Evolutionary conservation across 2,113 vertebrate species (phyloP).

Genomic region (Rhabdomys dilectus): DNA sequence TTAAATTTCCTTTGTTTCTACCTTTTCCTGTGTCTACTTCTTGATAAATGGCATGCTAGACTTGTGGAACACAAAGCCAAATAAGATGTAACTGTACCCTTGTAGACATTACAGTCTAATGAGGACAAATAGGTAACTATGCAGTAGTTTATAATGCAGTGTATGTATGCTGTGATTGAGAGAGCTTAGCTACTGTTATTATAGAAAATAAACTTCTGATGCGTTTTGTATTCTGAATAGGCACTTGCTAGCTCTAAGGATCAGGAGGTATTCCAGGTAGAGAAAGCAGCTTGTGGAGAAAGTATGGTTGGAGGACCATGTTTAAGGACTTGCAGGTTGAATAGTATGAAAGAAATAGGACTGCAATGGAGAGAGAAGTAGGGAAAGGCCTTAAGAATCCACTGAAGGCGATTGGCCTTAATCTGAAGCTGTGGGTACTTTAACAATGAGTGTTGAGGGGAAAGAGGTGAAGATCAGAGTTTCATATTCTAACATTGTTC

Average conservation of each 20-base stretch:
- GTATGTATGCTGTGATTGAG: not conserved
- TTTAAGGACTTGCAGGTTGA: not conserved
- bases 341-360: not conserved
- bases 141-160: not conserved
- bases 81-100: not conserved
- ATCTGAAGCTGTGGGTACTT: not conserved
- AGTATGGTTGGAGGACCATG: not conserved
- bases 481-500: not conserved
- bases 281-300: not conserved
- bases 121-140: not conserved
- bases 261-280: not conserved
- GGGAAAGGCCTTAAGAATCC: not conserved
- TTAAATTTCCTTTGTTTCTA: constrained; percentile 24
- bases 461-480: not conserved
- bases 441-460: not conserved
- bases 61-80: not conserved
- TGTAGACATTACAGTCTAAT: not conserved
- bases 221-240: not conserved
- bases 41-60: not conserved
- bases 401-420: not conserved
- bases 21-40: not conserved
- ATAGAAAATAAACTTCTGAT: not conserved
- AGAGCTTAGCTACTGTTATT: not conserved
- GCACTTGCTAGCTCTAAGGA: not conserved
- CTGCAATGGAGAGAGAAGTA: not conserved